Base-by-base conservation (phyloP, 2,113 vertebrate genomes). In the Carassius auratus region DNA sequence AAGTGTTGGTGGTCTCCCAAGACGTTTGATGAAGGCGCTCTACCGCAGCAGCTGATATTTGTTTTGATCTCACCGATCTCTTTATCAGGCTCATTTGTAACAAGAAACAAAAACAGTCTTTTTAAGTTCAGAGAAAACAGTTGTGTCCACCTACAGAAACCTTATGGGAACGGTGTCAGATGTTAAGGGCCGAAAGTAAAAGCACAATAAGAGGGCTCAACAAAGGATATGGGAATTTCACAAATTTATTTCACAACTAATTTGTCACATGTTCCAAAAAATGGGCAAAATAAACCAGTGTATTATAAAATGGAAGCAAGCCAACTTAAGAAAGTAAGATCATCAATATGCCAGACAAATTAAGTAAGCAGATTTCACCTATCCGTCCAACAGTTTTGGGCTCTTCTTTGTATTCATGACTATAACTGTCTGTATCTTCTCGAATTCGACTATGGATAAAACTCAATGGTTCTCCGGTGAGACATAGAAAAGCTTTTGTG, bases 1-100 rank as follows among this genome's bases (percentile, higher is more conserved):
- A 93, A 92, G 90, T 91, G 90, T 91, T 94, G 93, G 94, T 95
- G 93, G 94, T 96, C 93, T 92, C 91, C 89, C 90, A 93, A 93
- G 92, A 89, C 89, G 89, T 95, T 95, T 94, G 90, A 85, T 93
- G 64, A 91, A 91, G 92, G 93, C 94, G 85, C 85, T 90, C 84
- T 84, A 86, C 82, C 74, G 88, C 87, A 86, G 88, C 85, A 84
- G 88, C 88, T 79, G 84, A 85, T 86, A 83, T 91, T 91, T 92
- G 85, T 90, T 91, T 91, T 89, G 77, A 85, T 87, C 84, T 48
- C 85, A 84, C 85, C 82, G 75, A 66, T 73, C 64, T 80, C 78
- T 90, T 90, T 82, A 91, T 86, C 64, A 52, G 68, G 66, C 71
- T 86, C 75, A 71, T 84, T 84, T 85, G 83, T 80, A 85, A 85